phyloP scores from a whole-genome alignment of 1,140 invertebrate species.

The Daktulosphaira vitifoliae region DNA sequence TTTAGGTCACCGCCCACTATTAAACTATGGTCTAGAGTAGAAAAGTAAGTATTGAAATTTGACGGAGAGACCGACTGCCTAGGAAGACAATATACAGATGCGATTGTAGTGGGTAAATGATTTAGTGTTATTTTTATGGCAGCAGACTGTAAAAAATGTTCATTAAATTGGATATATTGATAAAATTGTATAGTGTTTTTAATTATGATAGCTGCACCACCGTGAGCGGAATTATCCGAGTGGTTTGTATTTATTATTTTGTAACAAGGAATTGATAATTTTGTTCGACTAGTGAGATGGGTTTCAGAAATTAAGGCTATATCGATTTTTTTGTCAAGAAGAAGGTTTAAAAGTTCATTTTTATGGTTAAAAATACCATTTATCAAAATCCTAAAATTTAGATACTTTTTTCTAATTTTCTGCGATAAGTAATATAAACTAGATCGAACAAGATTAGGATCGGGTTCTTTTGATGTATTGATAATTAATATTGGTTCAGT shows the following conservation, averaged over 20 bases:
- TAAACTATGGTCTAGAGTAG: not conserved
- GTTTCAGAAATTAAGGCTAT: conserved; percentile 36
- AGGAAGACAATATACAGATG: conserved; percentile 14
- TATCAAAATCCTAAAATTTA: too few relatives aligned
- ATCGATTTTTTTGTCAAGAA: conserved; percentile 36
- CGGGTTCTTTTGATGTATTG: too few relatives aligned
- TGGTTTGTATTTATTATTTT: not conserved
- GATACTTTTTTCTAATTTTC: too few relatives aligned
- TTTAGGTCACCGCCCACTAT: conserved; percentile 18
- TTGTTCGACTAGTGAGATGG: conserved; percentile 17
- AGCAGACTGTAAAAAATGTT: too few relatives aligned
- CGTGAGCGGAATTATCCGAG: too few relatives aligned
- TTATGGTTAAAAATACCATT: too few relatives aligned
- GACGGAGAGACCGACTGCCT: not conserved
- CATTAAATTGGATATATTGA: too few relatives aligned
- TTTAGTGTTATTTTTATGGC: conserved; percentile 1
- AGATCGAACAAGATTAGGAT: too few relatives aligned
- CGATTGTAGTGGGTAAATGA: not conserved
- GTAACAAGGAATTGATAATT: not conserved
- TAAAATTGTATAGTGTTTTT: too few relatives aligned
- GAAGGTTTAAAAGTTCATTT: conserved; percentile 36
- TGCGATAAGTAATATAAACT: too few relatives aligned
- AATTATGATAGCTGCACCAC: too few relatives aligned
- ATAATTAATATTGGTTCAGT: too few relatives aligned
- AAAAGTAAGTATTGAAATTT: not conserved